These are phyloP conservation scores for Axea sp. DNA, from an alignment of 2,888 invertebrate genomes.

Conservation along the genomic window DNA sequence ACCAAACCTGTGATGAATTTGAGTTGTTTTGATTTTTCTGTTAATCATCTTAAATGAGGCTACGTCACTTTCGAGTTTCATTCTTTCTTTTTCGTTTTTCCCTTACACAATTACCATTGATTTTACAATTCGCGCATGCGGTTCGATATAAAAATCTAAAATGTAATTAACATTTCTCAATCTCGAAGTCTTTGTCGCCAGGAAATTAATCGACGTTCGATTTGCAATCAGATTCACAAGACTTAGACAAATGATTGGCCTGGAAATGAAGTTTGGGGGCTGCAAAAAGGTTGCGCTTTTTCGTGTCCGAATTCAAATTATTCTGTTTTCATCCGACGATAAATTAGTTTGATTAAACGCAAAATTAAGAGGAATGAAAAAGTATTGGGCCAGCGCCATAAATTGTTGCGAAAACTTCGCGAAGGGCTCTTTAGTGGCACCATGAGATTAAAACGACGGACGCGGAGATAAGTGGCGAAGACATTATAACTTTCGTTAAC, in stretches of 20 bases:
- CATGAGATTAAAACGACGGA: slow-evolving; percentile 3
- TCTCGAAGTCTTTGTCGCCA: neutral
- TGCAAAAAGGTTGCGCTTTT: neutral
- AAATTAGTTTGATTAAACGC: slow-evolving; percentile 34
- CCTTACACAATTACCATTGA: no score
- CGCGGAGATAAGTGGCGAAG: slow-evolving; percentile 32
- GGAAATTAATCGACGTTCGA: slow-evolving; percentile 2
- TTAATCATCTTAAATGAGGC: no score
- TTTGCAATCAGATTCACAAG: neutral
- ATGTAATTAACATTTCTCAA: no score
- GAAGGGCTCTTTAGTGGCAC: slow-evolving; percentile 13
- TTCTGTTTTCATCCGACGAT: no score
- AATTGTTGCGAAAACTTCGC: slow-evolving; percentile 39
- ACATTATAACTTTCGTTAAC: slow-evolving; percentile 48
- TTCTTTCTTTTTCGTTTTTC: no score
- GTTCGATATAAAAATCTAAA: no score
- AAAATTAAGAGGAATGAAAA: slow-evolving; percentile 18
- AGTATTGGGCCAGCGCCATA: slow-evolving; percentile 29
- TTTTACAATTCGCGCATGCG: no score
- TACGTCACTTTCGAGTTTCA: no score
- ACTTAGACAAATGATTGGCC: neutral
- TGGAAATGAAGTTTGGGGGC: neutral
- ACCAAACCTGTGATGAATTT: no score
- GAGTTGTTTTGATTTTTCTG: no score
- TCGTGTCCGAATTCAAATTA: neutral